Conservation (phyloP, 2,888 invertebrate species). For the Tortrix viridana region DNA sequence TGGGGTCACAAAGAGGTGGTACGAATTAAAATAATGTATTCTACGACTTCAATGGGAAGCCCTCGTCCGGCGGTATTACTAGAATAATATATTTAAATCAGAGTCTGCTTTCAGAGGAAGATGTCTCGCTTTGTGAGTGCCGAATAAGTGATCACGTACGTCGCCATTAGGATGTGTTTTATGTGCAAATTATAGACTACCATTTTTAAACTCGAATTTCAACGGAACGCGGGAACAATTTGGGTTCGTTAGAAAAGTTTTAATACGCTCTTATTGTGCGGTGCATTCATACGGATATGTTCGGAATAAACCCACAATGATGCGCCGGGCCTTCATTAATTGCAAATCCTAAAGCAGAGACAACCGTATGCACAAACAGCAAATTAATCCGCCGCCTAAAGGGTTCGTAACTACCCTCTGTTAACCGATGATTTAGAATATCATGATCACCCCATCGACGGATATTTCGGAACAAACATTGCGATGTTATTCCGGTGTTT, state of each 20-base stretch:
- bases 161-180: slow-evolving; percentile 81
- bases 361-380: slow-evolving; percentile 65
- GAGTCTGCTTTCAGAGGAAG: slow-evolving; percentile 81
- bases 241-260: slow-evolving; percentile 78
- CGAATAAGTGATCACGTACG: slow-evolving; percentile 83
- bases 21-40: slow-evolving; percentile 84
- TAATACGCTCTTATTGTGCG: slow-evolving; percentile 51
- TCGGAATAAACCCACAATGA: slow-evolving; percentile 35
- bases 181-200: slow-evolving; percentile 82
- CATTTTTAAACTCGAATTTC: slow-evolving; percentile 77
- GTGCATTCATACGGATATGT: slow-evolving; percentile 17
- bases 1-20: slow-evolving; percentile 83
- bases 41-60: slow-evolving; percentile 79
- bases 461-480: slow-evolving; percentile 82
- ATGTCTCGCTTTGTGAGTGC: slow-evolving; percentile 75
- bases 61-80: slow-evolving; percentile 83
- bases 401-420: slow-evolving; percentile 77
- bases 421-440: slow-evolving; percentile 78
- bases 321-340: slow-evolving; percentile 58
- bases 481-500: slow-evolving; percentile 83
- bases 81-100: slow-evolving; percentile 84
- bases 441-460: slow-evolving; percentile 74
- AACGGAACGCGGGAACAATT: slow-evolving; percentile 64
- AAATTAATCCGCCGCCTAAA: slow-evolving; percentile 79
- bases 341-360: slow-evolving; percentile 63